These are phyloP conservation scores for Germaria angustata DNA, from an alignment of 2,888 invertebrate species.

Conservation along the genomic window DNA sequence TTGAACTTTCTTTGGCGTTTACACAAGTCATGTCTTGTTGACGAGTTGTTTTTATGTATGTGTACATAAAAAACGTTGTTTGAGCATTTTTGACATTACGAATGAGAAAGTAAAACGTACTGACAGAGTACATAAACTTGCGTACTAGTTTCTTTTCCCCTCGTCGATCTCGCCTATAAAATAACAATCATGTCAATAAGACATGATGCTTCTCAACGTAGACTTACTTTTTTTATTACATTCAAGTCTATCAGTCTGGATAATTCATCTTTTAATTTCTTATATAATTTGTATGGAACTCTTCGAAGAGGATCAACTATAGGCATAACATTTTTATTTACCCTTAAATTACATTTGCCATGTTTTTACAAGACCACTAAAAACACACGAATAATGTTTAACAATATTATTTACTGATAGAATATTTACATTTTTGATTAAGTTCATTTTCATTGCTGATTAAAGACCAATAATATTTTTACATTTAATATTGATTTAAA, in stretches of 20 bases:
- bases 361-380: constrained; percentile 50
- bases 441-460: constrained; percentile 23
- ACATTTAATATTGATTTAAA: constrained; percentile 4
- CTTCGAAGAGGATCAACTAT: constrained; percentile 50
- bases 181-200: no score
- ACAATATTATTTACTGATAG: constrained; percentile 39
- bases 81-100: no score
- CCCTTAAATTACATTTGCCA: constrained; percentile 35
- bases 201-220: no score
- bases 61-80: no score
- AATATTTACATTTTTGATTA: constrained; percentile 4
- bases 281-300: constrained; percentile 51
- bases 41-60: no score
- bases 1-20: no score
- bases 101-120: no score
- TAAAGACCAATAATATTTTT: constrained; percentile 24
- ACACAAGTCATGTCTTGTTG: no score
- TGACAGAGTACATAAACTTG: no score
- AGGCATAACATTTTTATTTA: constrained; percentile 31
- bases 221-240: constrained; percentile 34
- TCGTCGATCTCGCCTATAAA: no score
- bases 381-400: constrained; percentile 48
- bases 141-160: no score
- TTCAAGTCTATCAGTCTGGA: constrained; percentile 48
- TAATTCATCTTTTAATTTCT: constrained; percentile 46